phyloP scores from a whole-genome alignment of 2,797 vertebrate species.

The Ficedula albicollis region DNA sequence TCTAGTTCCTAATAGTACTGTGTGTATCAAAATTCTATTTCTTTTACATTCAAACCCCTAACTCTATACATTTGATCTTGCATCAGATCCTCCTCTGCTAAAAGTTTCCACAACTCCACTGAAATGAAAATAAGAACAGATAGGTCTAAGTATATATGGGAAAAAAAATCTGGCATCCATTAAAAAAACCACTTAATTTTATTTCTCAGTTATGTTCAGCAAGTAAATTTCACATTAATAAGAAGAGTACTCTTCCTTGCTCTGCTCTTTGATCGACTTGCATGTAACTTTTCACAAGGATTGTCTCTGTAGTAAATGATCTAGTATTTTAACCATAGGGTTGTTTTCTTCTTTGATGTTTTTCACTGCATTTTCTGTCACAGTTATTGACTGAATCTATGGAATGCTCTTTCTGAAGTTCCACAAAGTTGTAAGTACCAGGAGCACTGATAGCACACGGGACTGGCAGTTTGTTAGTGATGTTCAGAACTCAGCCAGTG shows the following conservation, averaged over 20 bases:
- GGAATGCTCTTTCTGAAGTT: not conserved
- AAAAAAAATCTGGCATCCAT: not conserved
- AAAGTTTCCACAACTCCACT: not conserved
- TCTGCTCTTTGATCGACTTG: not conserved
- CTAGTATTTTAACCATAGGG: not conserved
- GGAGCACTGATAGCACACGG: accelerated
- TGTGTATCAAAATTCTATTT: not conserved
- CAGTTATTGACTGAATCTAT: not conserved
- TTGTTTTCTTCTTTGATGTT: not conserved
- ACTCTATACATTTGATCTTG: not conserved
- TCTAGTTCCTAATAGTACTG: not conserved
- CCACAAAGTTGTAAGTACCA: not conserved
- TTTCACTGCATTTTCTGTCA: not conserved
- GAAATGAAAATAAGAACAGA: not conserved
- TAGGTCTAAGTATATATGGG: not conserved
- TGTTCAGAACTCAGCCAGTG: not conserved
- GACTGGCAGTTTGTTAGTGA: not conserved
- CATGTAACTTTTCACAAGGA: not conserved
- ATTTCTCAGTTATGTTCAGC: not conserved
- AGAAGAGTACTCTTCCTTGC: not conserved
- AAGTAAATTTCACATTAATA: not conserved
- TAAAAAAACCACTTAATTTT: not conserved
- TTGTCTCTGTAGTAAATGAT: not conserved
- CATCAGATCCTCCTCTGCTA: not conserved
- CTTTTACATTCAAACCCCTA: not conserved